These are phyloP conservation scores for Cosmorhoe ocellata DNA, from an alignment of 2,888 invertebrate species.

Conservation along the genomic window DNA sequence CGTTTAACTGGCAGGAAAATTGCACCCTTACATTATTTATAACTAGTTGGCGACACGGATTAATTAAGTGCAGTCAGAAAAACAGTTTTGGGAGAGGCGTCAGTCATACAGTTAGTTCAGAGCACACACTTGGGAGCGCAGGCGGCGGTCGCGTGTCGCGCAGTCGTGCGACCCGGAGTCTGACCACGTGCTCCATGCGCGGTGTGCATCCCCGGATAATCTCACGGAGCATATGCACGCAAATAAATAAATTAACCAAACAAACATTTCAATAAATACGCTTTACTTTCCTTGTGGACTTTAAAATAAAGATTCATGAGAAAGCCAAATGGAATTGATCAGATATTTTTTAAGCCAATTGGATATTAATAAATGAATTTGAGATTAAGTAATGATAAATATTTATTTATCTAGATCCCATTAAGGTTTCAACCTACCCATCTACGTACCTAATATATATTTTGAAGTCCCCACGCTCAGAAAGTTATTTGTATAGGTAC, in stretches of 20 bases:
- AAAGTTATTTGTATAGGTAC: too few species aligned
- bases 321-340: constrained; percentile 34
- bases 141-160: constrained; percentile 48
- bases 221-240: constrained; percentile 64
- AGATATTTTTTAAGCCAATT: constrained; percentile 2
- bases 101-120: constrained; percentile 41
- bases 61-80: constrained; percentile 76
- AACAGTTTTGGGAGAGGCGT: constrained; percentile 68
- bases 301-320: constrained; percentile 62
- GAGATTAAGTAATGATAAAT: too few species aligned
- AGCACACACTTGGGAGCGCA: constrained; percentile 61
- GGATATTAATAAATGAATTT: too few species aligned
- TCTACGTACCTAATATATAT: too few species aligned
- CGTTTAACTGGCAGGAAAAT: constrained; percentile 19
- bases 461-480: too few species aligned
- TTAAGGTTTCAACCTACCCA: too few species aligned
- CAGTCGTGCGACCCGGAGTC: constrained; percentile 44
- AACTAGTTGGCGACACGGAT: constrained; percentile 59
- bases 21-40: constrained; percentile 30
- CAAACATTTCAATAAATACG: constrained; percentile 42
- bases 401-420: too few species aligned
- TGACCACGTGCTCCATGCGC: constrained; percentile 33
- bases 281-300: constrained; percentile 45
- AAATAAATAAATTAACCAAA: constrained; percentile 79
- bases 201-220: constrained; percentile 60